Evolutionary conservation across 2,797 vertebrate species (phyloP).

Genomic region (Mallotus villosus): DNA sequence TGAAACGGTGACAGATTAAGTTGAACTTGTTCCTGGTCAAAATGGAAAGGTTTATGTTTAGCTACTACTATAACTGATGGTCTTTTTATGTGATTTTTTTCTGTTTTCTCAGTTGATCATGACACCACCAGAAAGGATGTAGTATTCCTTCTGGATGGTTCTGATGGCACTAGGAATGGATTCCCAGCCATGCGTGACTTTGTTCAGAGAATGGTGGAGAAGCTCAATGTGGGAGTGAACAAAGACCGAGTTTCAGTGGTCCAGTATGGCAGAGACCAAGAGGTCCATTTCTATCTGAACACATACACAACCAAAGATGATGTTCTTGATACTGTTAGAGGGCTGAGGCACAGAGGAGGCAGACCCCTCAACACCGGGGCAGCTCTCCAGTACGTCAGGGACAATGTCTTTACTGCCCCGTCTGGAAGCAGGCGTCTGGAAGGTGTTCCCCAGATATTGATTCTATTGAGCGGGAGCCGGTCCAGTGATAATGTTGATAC

Average conservation of each 20-base stretch:
- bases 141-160: constrained; percentile 40
- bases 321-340: constrained; percentile 3
- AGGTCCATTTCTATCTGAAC: constrained; percentile 32
- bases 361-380: constrained; percentile 32
- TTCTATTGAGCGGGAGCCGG: constrained; percentile 31
- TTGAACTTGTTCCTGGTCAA: too few species aligned
- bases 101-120: constrained; percentile 21
- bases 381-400: constrained; percentile 24
- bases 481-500: constrained; percentile 23
- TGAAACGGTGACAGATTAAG: background rate
- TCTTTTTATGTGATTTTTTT: background rate
- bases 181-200: constrained; percentile 31
- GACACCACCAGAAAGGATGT: constrained; percentile 27
- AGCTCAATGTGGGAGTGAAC: constrained; percentile 32
- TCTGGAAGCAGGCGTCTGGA: constrained; percentile 17
- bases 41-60: background rate
- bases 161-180: constrained; percentile 28
- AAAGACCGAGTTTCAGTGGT: constrained; percentile 31
- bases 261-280: constrained; percentile 34
- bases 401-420: constrained; percentile 17
- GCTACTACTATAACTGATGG: background rate
- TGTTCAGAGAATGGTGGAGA: constrained; percentile 26
- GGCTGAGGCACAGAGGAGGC: constrained; percentile 31
- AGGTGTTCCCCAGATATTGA: constrained; percentile 42
- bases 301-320: constrained; percentile 22